A percentile compares a stretch with the other conserved stretches of the same genome.
phyloP scores from a whole-genome alignment of 2,888 invertebrate genomes.

The Lycia hirtaria region DNA sequence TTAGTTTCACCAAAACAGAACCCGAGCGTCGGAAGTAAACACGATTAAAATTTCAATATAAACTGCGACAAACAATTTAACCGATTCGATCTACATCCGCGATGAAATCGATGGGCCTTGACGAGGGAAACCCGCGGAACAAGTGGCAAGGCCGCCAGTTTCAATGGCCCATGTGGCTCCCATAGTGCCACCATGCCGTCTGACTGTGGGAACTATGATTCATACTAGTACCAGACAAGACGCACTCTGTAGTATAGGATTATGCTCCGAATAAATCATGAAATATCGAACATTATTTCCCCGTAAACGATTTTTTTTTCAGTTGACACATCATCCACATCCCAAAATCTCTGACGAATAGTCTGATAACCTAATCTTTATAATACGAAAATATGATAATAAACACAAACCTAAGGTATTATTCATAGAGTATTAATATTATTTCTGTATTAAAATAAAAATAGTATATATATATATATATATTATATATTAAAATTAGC shows the following conservation, averaged over 20 bases:
- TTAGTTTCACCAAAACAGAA: not conserved
- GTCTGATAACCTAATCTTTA: too few relatives aligned
- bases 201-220: not conserved
- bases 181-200: not conserved
- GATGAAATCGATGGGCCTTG: constrained; percentile 30
- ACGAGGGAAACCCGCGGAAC: constrained; percentile 15
- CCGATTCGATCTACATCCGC: constrained; percentile 25
- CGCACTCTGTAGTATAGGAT: not conserved
- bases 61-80: constrained; percentile 9
- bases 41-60: constrained; percentile 3
- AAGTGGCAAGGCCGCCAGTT: constrained; percentile 19
- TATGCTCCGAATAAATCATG: too few relatives aligned
- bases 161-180: constrained; percentile 4
- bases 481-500: not conserved
- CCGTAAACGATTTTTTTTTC: too few relatives aligned
- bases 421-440: too few relatives aligned
- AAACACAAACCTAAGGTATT: too few relatives aligned
- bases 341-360: too few relatives aligned
- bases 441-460: too few relatives aligned
- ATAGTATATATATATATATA: too few relatives aligned
- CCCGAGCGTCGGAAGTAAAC: not conserved
- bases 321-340: too few relatives aligned
- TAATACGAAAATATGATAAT: too few relatives aligned
- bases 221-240: not conserved
- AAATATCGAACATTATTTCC: too few relatives aligned